Evolutionary conservation across 30 jellyfish, hydroid and myxozoan genomes (phyloP), one percentile per base, ranked within the genome.

Genomic region (Pelagia noctiluca): DNA sequence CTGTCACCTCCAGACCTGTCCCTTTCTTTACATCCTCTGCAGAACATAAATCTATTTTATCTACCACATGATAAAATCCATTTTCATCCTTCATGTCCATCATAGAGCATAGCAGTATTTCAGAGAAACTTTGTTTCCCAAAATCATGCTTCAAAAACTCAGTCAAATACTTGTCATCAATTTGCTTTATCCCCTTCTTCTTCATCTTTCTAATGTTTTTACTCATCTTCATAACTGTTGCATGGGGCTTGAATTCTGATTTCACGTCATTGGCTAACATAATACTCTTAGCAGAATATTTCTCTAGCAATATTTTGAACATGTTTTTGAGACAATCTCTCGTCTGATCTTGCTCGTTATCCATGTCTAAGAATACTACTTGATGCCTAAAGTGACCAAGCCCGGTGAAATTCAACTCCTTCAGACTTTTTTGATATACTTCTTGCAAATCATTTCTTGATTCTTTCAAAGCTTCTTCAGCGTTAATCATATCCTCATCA

Each of bases 151-250:
- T 52, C 63, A 13, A 11, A 50, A 32, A 71, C 12, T 78, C 83
- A 28, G 54, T 42, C 35, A 29, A 77, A 13, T 37, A 61, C 42
- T 54, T 62, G 12, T 68, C 52, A 50, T 84, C 89, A 35, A 87
- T 74, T 24, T 35, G 63, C 19, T 49, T 87, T 29, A 87, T 87
- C 11, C 96, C 96, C 2, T 68, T 70, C 64, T 87, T 78, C 88
- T 67, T 87, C 90, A 76, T 77, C 31, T 47, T 71, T 12, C 38
- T 26, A 0, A 75, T 1, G 50, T 75, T 70, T 66, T 78, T 78
- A 13, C 91, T 87, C 91, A 87, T 65, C 52, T 87, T 87, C 90
- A 87, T 77, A 13, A 87, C 71, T 10, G 96, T 87, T 18, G 71
- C 85, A 77, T 87, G 96, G 22, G 96, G 96, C 8, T 66, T 72